These are phyloP conservation scores for Adrianichthys oophorus DNA, from an alignment of 2,797 vertebrate genomes.

Conservation along the genomic window DNA sequence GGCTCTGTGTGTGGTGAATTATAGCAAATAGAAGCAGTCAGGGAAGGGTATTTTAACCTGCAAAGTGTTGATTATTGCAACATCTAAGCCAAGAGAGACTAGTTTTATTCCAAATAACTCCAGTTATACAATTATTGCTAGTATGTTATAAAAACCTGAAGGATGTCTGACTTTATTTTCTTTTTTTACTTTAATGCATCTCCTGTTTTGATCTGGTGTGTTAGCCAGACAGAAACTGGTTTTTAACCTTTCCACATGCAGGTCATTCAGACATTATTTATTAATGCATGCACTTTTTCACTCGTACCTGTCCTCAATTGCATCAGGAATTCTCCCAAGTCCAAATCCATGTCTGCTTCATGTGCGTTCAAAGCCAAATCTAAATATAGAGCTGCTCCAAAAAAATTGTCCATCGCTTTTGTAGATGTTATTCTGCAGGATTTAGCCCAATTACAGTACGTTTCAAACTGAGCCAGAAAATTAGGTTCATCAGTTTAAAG, in stretches of 20 bases:
- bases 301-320: slow-evolving; percentile 19
- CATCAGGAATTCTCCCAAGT: slow-evolving; percentile 12
- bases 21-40: neutral
- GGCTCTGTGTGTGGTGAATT: slow-evolving; percentile 27
- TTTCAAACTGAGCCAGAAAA: too few relatives aligned
- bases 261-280: slow-evolving; percentile 30
- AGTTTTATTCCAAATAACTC: slow-evolving; percentile 12
- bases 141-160: slow-evolving; percentile 1
- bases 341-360: slow-evolving; percentile 9
- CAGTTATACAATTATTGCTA: slow-evolving; percentile 12
- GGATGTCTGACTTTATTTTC: neutral
- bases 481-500: too few relatives aligned
- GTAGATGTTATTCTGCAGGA: neutral
- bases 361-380: slow-evolving; percentile 3
- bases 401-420: neutral
- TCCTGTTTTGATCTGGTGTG: neutral
- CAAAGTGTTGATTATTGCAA: slow-evolving; percentile 8
- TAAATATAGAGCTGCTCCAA: neutral
- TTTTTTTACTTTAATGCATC: slow-evolving; percentile 2
- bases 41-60: neutral
- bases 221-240: slow-evolving; percentile 6
- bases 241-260: slow-evolving; percentile 12
- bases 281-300: slow-evolving; percentile 29
- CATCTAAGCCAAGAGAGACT: slow-evolving; percentile 17
- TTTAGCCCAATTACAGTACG: neutral